Evolutionary conservation across 2,797 vertebrate species (phyloP).

Genomic region (Falco naumanni): DNA sequence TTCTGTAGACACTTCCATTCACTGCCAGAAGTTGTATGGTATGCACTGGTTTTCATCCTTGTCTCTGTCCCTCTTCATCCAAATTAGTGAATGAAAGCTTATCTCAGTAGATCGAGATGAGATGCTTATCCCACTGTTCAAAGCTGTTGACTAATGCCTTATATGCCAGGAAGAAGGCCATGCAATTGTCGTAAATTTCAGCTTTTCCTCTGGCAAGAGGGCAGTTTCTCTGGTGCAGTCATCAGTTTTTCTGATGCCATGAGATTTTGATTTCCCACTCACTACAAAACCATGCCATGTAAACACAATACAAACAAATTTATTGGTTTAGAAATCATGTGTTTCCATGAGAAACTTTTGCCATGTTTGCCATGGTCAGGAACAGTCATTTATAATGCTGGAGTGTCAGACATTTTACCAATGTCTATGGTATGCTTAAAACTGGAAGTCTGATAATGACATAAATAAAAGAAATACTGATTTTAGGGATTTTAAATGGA

Average conservation of each 20-base stretch:
- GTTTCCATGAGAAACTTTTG: background rate
- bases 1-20: background rate
- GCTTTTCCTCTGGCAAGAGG: background rate
- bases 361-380: background rate
- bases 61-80: background rate
- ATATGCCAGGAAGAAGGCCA: background rate
- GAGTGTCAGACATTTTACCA: background rate
- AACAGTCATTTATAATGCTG: background rate
- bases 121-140: background rate
- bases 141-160: background rate
- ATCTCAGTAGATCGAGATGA: background rate
- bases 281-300: background rate
- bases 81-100: background rate
- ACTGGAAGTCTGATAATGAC: background rate
- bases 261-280: background rate
- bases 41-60: background rate
- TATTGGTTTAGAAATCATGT: background rate
- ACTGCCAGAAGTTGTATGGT: background rate
- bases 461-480: background rate
- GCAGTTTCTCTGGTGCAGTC: background rate
- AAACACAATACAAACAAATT: background rate
- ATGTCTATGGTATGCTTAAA: background rate
- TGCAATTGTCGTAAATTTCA: background rate
- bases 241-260: background rate
- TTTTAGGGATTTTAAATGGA: background rate